Conservation (phyloP, 1,140 invertebrate genomes). For the Berghia stephanieae region DNA sequence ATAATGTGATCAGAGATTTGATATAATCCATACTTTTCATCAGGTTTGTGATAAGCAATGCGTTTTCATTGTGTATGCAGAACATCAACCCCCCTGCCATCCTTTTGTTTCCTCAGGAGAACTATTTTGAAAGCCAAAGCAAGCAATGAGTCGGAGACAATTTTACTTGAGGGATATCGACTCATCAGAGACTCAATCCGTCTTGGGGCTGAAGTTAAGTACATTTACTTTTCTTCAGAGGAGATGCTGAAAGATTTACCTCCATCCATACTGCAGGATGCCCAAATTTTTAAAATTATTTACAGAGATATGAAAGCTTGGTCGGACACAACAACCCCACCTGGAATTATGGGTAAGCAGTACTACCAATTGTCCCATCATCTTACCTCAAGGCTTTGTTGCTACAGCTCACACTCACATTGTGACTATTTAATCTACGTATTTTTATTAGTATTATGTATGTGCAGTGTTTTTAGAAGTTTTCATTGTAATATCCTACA, state of each 20-base stretch:
- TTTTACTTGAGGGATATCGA: constrained; percentile 19
- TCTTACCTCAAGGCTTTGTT: no score
- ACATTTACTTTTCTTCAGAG: constrained; percentile 10
- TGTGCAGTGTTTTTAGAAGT: neutral
- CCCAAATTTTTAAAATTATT: neutral
- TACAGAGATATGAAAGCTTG: constrained; percentile 22
- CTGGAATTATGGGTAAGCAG: constrained; percentile 18
- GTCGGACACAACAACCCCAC: constrained; percentile 20
- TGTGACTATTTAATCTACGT: no score
- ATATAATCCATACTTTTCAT: neutral
- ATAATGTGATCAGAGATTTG: neutral
- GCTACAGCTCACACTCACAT: no score
- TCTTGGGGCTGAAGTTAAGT: neutral
- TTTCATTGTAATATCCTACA: no score
- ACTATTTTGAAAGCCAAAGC: constrained; percentile 5
- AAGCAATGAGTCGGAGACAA: neutral
- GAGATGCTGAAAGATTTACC: neutral
- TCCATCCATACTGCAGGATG: neutral
- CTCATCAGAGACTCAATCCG: constrained; percentile 19
- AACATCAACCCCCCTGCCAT: no score
- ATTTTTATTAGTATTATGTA: neutral
- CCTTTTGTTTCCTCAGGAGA: neutral
- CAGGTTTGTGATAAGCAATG: no score
- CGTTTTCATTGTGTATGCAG: no score
- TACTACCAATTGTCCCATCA: no score